Base-by-base conservation (phyloP, 2,888 invertebrate genomes). In the Tipula lateralis region DNA sequence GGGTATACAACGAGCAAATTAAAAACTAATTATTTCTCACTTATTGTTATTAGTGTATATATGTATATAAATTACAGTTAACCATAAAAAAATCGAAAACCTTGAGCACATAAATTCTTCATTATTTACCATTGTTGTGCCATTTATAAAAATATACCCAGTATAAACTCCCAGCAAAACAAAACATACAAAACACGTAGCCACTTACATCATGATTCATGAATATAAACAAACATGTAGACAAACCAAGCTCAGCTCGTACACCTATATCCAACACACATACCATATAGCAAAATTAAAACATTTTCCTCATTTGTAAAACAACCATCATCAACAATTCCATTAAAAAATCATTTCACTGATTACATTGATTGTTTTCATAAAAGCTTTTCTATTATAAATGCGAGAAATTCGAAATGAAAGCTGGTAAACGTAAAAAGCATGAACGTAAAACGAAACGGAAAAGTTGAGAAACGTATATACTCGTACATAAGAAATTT, bases 341-440 rank as follows among this genome's bases (percentile, higher is more conserved):
- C 66, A 66, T 66, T 66, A 66, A 66, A 66, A 66, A 66, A 66
- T 66, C 66, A 66, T 66, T 66, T 24, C 66, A 24, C 66, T 66
- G 66, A 66, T 66, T 66, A 66, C 66, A 66, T 66, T 66, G 66
- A 66, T 66, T 66, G 66, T 66, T 66, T 66, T 9, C 66, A 66
- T 66, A 66, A 66, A 66, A 66, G 66, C 66, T 66, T 66, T 66
- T 66, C 66, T 66, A 66, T 66, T 66, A 66, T 66, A 66, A 66
- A 44, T 44, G 44, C 44, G 44, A 44, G 44, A 44, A 44, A 44
- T n/a, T n/a, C n/a, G 44, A 44, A 24, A 24, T 66, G 24, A 66
- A 66, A 66, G 66, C 66, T 66, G 66, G 66, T 9, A 66, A 24
- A 19, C 24, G 66, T 66, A 24, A 66, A 24, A 24, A n/a, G 66